Evolutionary conservation across 2,113 vertebrate genomes (phyloP).

Genomic region (Notechis scutatus): DNA sequence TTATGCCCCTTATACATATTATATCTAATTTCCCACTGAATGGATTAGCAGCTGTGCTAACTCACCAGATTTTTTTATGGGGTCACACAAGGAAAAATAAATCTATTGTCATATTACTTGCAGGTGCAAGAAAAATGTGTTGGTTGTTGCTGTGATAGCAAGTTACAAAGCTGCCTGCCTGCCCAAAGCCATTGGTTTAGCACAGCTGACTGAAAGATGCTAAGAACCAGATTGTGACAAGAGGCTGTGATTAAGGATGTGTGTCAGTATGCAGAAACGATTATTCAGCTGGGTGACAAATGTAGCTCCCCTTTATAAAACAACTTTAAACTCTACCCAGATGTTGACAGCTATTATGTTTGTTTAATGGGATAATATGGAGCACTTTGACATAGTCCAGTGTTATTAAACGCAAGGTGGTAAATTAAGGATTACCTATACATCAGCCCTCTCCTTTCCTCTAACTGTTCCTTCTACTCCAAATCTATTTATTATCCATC

Average conservation of each 20-base stretch:
- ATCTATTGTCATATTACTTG: neutral
- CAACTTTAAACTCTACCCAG: neutral
- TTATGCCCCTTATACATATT: neutral
- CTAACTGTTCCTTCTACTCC: neutral
- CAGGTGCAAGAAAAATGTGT: neutral
- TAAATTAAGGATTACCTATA: neutral
- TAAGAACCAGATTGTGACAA: neutral
- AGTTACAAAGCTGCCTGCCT: neutral
- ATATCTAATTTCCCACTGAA: neutral
- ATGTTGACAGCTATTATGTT: neutral
- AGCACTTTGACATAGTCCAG: neutral
- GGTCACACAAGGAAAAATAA: neutral
- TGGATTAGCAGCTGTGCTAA: neutral
- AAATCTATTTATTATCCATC: neutral
- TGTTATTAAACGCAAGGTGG: neutral
- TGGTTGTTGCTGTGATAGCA: neutral
- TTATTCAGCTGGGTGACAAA: neutral
- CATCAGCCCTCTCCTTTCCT: neutral
- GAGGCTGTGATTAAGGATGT: neutral
- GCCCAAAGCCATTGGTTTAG: neutral
- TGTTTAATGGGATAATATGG: neutral
- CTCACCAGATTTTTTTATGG: neutral
- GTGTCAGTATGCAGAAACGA: neutral
- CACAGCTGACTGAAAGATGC: neutral
- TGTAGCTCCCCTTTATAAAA: neutral